Percentiles rank a stretch among this genome's conserved stretches.
phyloP scores from a whole-genome alignment of 2,888 invertebrate species.

The Heteromyza rotundicornis region DNA sequence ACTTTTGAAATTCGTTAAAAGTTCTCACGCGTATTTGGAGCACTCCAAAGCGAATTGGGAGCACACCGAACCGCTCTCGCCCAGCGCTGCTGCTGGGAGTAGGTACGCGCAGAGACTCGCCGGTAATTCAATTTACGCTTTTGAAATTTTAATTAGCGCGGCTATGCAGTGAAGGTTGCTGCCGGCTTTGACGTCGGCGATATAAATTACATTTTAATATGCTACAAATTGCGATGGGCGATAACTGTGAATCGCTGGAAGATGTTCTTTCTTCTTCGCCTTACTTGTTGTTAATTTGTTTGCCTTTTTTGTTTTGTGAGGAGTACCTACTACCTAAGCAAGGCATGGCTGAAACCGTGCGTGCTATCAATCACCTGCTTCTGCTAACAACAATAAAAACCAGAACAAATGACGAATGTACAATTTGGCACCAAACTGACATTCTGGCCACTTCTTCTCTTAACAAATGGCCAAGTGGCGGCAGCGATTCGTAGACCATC shows the following conservation, averaged over 20 bases:
- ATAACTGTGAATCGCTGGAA: background rate
- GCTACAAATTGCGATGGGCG: slow-evolving; percentile 3
- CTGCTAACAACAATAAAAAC: background rate
- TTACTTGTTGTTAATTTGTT: too few species aligned
- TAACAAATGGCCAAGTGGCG: background rate
- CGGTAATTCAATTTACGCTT: slow-evolving; percentile 53
- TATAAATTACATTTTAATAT: slow-evolving; percentile 13
- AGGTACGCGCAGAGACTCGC: slow-evolving; percentile 41
- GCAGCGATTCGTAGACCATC: background rate
- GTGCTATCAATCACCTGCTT: background rate
- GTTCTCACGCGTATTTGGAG: slow-evolving; percentile 59
- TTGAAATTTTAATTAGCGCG: slow-evolving; percentile 55
- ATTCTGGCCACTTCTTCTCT: background rate
- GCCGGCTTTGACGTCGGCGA: background rate
- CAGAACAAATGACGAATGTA: background rate
- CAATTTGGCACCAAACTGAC: background rate
- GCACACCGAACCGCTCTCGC: slow-evolving; percentile 5
- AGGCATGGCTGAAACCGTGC: background rate
- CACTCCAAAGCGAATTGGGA: slow-evolving; percentile 36
- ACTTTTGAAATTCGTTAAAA: slow-evolving; percentile 36
- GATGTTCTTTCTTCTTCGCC: background rate
- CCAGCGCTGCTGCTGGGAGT: slow-evolving; percentile 15
- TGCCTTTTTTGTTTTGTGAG: too few species aligned
- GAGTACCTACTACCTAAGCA: too few species aligned
- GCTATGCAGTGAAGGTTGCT: slow-evolving; percentile 15